Evolutionary conservation across 2,888 invertebrate genomes (phyloP).

Genomic region (Himalopsyche kuldschensis): DNA sequence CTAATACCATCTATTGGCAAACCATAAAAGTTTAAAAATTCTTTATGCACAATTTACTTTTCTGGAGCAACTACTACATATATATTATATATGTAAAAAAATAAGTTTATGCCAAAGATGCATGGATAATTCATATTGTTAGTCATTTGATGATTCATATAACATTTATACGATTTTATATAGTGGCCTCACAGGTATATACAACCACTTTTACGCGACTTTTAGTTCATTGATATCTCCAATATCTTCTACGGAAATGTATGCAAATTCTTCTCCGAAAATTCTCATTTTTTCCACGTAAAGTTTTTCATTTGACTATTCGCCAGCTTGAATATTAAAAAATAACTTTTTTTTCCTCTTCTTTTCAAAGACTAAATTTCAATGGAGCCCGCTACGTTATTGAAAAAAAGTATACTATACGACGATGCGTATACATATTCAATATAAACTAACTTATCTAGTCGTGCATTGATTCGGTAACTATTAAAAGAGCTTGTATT

Average conservation of each 20-base stretch:
- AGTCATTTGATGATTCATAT: too few relatives aligned
- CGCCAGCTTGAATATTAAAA: conserved; percentile 21
- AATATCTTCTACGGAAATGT: conserved; percentile 25
- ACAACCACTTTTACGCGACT: conserved; percentile 10
- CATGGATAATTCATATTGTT: too few relatives aligned
- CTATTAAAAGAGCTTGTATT: neutral
- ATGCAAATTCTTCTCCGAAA: conserved; percentile 27
- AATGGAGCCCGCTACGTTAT: neutral
- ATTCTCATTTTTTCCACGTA: conserved; percentile 22
- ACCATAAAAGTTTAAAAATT: too few relatives aligned
- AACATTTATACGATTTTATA: too few relatives aligned
- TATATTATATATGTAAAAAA: too few relatives aligned
- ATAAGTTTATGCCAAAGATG: too few relatives aligned
- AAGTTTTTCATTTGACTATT: conserved; percentile 25
- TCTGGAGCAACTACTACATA: too few relatives aligned
- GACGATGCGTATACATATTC: neutral
- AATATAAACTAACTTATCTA: neutral
- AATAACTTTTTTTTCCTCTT: conserved; percentile 12
- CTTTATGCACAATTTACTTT: too few relatives aligned
- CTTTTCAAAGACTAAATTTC: conserved; percentile 1
- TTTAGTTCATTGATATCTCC: conserved; percentile 24
- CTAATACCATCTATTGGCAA: too few relatives aligned
- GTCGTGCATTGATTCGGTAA: neutral
- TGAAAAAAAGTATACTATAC: neutral
- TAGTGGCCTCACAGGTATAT: too few relatives aligned